phyloP scores from a whole-genome alignment of 2,888 invertebrate genomes.

The Plagodis pulveraria region DNA sequence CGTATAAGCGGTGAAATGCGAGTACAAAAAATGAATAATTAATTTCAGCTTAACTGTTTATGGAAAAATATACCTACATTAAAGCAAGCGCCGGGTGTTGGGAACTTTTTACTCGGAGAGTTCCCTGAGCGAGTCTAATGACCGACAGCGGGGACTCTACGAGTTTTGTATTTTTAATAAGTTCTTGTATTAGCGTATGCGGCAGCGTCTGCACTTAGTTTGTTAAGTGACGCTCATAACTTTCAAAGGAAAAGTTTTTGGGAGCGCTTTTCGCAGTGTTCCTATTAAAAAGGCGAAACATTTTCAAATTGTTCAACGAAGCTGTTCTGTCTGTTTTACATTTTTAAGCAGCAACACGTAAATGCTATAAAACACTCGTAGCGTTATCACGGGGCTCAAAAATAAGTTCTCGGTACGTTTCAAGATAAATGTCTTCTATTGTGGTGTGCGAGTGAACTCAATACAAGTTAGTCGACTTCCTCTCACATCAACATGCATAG shows the following conservation, averaged over 20 bases:
- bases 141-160: slow-evolving; percentile 51
- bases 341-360: slow-evolving; percentile 8
- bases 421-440: slow-evolving; percentile 17
- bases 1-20: slow-evolving; percentile 32
- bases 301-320: slow-evolving; percentile 10
- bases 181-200: slow-evolving; percentile 54
- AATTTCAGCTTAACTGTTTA: slow-evolving; percentile 50
- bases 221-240: slow-evolving; percentile 27
- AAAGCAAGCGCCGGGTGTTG: slow-evolving; percentile 46
- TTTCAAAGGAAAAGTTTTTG: slow-evolving; percentile 27
- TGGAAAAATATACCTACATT: slow-evolving; percentile 51
- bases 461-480: slow-evolving; percentile 29
- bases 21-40: slow-evolving; percentile 48
- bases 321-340: background rate
- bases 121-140: slow-evolving; percentile 50
- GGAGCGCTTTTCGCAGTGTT: slow-evolving; percentile 15
- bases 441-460: slow-evolving; percentile 17
- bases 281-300: slow-evolving; percentile 9
- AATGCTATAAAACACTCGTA: slow-evolving; percentile 2
- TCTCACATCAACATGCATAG: slow-evolving; percentile 44
- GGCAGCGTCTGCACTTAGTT: slow-evolving; percentile 43
- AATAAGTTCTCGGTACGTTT: background rate
- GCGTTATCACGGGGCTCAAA: slow-evolving; percentile 1
- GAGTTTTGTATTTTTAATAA: slow-evolving; percentile 72
- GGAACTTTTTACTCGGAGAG: slow-evolving; percentile 49